A percentile compares a stretch with the other conserved stretches of the same genome.
phyloP scores from a whole-genome alignment of 2,888 invertebrate species.

The Stenotaenia linearis region DNA sequence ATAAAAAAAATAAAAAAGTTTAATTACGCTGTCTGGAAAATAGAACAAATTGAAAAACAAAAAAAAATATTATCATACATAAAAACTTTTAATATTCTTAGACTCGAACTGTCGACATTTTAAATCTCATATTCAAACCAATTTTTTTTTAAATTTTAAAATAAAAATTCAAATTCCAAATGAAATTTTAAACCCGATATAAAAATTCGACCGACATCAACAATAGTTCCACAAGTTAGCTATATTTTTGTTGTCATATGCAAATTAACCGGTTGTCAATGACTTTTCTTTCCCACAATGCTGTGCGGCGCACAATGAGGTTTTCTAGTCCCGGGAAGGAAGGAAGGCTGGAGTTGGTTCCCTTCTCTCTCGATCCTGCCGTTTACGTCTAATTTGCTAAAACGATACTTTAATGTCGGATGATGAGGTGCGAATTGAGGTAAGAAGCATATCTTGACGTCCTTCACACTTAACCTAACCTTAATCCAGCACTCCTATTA shows the following conservation, averaged over 20 bases:
- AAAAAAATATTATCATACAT: too few relatives aligned
- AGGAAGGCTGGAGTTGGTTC: constrained; percentile 27
- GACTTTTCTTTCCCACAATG: constrained; percentile 32
- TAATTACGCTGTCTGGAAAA: too few relatives aligned
- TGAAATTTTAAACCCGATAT: too few relatives aligned
- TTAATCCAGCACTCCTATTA: not conserved
- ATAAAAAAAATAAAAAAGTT: too few relatives aligned
- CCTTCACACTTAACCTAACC: not conserved
- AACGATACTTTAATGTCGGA: not conserved
- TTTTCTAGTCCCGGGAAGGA: constrained; percentile 6
- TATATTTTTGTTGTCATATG: constrained; percentile 31
- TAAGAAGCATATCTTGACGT: not conserved
- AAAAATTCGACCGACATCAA: not conserved
- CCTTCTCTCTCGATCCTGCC: not conserved
- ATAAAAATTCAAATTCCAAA: too few relatives aligned
- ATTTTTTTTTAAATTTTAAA: too few relatives aligned
- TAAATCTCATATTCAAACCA: too few relatives aligned
- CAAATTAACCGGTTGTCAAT: constrained; percentile 33
- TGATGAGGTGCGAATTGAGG: not conserved
- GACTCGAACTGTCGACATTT: too few relatives aligned
- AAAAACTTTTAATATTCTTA: too few relatives aligned
- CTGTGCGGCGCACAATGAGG: constrained; percentile 30
- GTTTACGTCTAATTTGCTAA: not conserved
- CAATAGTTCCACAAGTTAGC: not conserved
- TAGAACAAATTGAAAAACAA: too few relatives aligned